These are phyloP conservation scores for Chloroclystis v-ata DNA, from an alignment of 2,888 invertebrate species.

Conservation along the genomic window DNA sequence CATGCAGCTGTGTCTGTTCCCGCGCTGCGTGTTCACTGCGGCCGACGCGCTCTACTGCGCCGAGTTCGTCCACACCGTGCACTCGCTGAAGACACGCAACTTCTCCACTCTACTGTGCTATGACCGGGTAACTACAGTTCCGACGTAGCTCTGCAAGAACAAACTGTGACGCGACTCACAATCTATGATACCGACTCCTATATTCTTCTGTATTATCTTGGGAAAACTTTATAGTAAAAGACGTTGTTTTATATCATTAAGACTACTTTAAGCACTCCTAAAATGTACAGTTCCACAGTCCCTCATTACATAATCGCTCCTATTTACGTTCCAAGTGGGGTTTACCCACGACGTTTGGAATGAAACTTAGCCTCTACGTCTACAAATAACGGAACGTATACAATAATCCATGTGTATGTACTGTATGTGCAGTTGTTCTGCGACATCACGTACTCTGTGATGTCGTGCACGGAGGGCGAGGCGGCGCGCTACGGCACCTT, in stretches of 20 bases:
- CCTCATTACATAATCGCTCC: too few relatives aligned
- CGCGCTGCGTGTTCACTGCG: slow-evolving; percentile 56
- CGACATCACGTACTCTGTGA: slow-evolving; percentile 97
- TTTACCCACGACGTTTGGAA: too few relatives aligned
- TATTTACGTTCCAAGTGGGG: too few relatives aligned
- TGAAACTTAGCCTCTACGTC: too few relatives aligned
- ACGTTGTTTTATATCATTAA: too few relatives aligned
- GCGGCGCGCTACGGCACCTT: slow-evolving; percentile 97
- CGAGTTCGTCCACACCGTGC: slow-evolving; percentile 71
- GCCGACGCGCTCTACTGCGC: background rate
- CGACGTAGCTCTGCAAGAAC: slow-evolving; percentile 79
- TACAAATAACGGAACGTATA: too few relatives aligned
- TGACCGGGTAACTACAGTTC: slow-evolving; percentile 85
- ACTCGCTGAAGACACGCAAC: background rate
- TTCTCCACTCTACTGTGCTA: slow-evolving; percentile 91
- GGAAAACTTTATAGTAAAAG: too few relatives aligned
- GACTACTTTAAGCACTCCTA: too few relatives aligned
- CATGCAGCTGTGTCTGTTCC: slow-evolving; percentile 96
- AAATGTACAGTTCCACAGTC: too few relatives aligned
- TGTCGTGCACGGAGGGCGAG: slow-evolving; percentile 98
- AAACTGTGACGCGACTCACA: slow-evolving; percentile 95
- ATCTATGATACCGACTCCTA: too few relatives aligned
- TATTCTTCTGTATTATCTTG: too few relatives aligned
- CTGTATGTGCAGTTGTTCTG: slow-evolving; percentile 85
- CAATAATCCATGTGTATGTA: too few relatives aligned